Evolutionary conservation across 2,113 vertebrate species (phyloP), one percentile per base, ranked within the genome.

Genomic region (Burhinus oedicnemus): DNA sequence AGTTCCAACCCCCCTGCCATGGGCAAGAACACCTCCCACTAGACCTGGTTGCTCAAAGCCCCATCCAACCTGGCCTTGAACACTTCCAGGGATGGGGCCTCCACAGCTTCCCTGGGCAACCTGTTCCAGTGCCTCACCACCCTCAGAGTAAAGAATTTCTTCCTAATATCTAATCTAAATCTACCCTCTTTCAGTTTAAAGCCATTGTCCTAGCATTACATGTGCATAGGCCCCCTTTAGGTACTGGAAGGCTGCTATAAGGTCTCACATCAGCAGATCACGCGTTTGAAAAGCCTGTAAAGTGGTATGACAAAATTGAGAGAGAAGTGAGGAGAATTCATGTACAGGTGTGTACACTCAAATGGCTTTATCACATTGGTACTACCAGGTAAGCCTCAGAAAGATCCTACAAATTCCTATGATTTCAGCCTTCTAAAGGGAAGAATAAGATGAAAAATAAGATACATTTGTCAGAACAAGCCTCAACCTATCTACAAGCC

Each of bases 321-420:
- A 65, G 19, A 58, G 3, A 49, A 61, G 22, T 4, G 34, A 77
- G 19, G 7, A 69, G n/a, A 88, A 54, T 38, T 83, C 30, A 38
- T 2, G 7, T 23, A 21, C 34, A 32, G 21, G 3, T 44, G 3
- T 2, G 1, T 12, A 71, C 11, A 7, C n/a, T 30, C 6, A 49
- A 61, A 22, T 16, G 10, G 5, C 17, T 61, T 85, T 34, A 42
- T 55, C 70, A 34, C 40, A 57, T 5, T 7, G 16, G 23, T 88
- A 23, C 26, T 78, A n/a, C 15, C 42, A 82, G 36, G 10, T 27
- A 36, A 51, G 5, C 14, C 34, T 79, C 55, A 71, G 62, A 76
- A 89, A 70, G 9, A 34, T 44, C 42, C 17, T 40, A 54, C 5
- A 29, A 66, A 77, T 61, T 45, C n/a, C 49, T 62, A 38, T 1